A percentile compares a stretch with the other conserved stretches of the same genome.
phyloP scores from a whole-genome alignment of 2,888 invertebrate species.

The Drosophila longiperda region DNA sequence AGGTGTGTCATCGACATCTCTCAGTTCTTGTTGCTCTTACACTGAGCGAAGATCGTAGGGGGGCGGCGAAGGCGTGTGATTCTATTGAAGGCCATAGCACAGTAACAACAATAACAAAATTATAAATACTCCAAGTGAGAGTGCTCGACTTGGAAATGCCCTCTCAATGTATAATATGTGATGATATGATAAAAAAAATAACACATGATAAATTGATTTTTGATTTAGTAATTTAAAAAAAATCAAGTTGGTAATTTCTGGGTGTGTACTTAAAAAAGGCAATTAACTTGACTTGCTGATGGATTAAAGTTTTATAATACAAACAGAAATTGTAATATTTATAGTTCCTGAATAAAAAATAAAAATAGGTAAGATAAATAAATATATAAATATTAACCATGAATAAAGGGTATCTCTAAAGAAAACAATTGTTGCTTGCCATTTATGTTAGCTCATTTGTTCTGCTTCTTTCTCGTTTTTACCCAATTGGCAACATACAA shows the following conservation, averaged over 20 bases:
- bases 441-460: conserved; percentile 68
- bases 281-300: background rate
- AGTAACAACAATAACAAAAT: conserved; percentile 28
- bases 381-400: background rate
- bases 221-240: background rate
- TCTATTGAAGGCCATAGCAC: conserved; percentile 66
- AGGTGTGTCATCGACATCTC: conserved; percentile 77
- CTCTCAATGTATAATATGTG: background rate
- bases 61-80: conserved; percentile 58
- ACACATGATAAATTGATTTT: background rate
- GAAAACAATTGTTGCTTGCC: conserved; percentile 58
- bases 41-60: conserved; percentile 9
- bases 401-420: conserved; percentile 26
- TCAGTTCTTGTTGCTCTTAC: conserved; percentile 37
- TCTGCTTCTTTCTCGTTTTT: conserved; percentile 37
- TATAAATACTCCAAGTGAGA: background rate
- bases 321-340: too few species aligned
- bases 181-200: too few species aligned
- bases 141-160: conserved; percentile 2
- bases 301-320: background rate
- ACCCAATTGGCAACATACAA: conserved; percentile 47
- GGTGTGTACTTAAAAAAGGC: background rate
- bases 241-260: background rate
- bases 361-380: too few species aligned
- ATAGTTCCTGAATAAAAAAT: too few species aligned